These are phyloP conservation scores for Drosophila formosana DNA, from an alignment of 2,888 invertebrate genomes.

Conservation along the genomic window DNA sequence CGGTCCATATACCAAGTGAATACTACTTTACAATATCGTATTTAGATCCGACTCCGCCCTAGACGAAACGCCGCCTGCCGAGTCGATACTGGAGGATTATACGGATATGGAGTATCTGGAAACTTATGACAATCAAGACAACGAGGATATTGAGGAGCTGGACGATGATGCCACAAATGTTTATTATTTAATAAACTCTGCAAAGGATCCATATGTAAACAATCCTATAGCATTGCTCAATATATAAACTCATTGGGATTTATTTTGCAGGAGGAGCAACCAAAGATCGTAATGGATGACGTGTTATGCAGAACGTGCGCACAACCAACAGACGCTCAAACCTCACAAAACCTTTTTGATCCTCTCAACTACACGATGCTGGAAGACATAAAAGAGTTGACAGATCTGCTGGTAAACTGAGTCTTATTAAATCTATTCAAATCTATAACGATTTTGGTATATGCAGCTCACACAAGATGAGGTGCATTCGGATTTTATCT, in stretches of 20 bases:
- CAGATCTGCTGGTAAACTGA: constrained; percentile 41
- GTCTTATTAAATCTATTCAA: background rate
- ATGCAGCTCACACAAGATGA: constrained; percentile 32
- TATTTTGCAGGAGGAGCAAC: constrained; percentile 1
- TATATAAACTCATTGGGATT: background rate
- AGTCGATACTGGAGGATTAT: constrained; percentile 25
- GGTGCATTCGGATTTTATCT: constrained; percentile 51
- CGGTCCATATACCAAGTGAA: background rate
- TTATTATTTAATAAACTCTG: background rate
- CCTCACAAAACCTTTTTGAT: constrained; percentile 41
- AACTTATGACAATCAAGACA: constrained; percentile 8
- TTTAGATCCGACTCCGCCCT: constrained; percentile 23
- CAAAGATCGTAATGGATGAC: constrained; percentile 1
- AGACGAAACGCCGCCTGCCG: background rate
- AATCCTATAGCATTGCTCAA: background rate
- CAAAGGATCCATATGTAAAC: constrained; percentile 6
- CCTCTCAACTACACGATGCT: constrained; percentile 31
- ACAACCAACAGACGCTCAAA: constrained; percentile 23
- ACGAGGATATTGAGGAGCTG: constrained; percentile 4
- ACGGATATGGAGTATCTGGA: constrained; percentile 48
- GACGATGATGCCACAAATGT: background rate
- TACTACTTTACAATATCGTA: too few species aligned
- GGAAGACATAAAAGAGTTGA: constrained; percentile 45
- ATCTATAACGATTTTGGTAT: background rate
- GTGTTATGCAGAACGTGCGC: constrained; percentile 55